Conservation (phyloP, 2,888 invertebrate species). For the Ormyrus labotus region DNA sequence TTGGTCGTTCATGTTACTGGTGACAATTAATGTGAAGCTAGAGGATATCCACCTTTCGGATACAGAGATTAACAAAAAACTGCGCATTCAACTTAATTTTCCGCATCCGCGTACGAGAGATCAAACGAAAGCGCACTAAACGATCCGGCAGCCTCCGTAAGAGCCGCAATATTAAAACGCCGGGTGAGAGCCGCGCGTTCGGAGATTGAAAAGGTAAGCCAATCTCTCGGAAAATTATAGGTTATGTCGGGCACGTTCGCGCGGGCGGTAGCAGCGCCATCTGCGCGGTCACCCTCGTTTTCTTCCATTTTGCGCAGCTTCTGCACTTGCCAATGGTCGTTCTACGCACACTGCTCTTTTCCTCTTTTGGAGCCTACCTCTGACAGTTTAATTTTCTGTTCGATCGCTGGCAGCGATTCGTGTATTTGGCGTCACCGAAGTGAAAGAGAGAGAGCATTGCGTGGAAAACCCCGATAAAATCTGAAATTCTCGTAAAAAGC, state of each 20-base stretch:
- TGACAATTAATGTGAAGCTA: too few relatives aligned
- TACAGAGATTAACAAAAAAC: too few relatives aligned
- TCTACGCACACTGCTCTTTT: too few relatives aligned
- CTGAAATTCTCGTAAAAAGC: too few relatives aligned
- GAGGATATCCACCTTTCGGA: too few relatives aligned
- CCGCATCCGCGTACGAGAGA: background rate
- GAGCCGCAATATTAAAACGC: background rate
- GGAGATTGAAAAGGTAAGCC: conserved; percentile 23
- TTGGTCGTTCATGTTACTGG: too few relatives aligned
- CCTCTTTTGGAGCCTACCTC: background rate
- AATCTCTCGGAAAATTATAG: conserved; percentile 44
- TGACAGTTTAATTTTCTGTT: conserved; percentile 41
- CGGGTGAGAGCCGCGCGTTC: background rate
- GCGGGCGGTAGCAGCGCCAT: conserved; percentile 9
- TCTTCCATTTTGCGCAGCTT: conserved; percentile 6
- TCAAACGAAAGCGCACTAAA: background rate
- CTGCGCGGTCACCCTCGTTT: background rate
- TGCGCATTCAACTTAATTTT: background rate
- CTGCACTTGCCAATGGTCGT: too few relatives aligned
- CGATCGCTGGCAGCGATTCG: background rate
- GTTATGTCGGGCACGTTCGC: conserved; percentile 19
- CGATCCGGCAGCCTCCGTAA: background rate
- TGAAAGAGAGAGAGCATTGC: too few relatives aligned
- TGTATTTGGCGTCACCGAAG: too few relatives aligned
- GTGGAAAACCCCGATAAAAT: too few relatives aligned